A percentile compares a stretch with the other conserved stretches of the same genome.
Conservation (phyloP, 1,140 invertebrate genomes). For the Rhizoglyphus robini region DNA sequence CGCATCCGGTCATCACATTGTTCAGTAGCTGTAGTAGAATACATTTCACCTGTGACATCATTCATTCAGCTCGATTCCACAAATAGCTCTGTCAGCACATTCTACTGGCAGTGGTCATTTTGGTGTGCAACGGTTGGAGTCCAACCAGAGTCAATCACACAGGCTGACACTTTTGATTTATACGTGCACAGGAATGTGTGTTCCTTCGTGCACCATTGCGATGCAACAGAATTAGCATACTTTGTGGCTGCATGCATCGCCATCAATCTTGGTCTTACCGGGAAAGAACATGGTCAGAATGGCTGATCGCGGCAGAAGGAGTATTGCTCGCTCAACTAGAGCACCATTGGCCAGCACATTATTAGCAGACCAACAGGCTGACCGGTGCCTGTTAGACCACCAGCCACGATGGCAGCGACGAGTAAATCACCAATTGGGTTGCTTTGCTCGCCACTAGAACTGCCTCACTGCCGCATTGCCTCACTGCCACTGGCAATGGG, state of each 20-base stretch:
- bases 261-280: background rate
- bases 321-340: too few relatives aligned
- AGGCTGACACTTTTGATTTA: background rate
- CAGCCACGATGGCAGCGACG: background rate
- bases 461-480: too few relatives aligned
- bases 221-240: background rate
- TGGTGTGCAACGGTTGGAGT: too few relatives aligned
- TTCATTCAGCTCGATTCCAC: background rate
- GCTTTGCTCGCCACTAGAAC: background rate
- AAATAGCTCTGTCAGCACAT: background rate
- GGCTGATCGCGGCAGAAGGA: too few relatives aligned
- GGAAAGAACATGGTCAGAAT: background rate
- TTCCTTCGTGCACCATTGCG: too few relatives aligned
- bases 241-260: background rate
- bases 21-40: too few relatives aligned
- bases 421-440: background rate
- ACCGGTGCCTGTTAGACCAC: background rate
- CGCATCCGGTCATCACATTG: too few relatives aligned
- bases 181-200: background rate
- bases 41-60: background rate
- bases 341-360: background rate
- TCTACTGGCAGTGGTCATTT: background rate
- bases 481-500: background rate
- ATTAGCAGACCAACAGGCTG: background rate
- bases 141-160: background rate